Conservation (phyloP, 2,888 invertebrate genomes). For the Artemia sinica region DNA sequence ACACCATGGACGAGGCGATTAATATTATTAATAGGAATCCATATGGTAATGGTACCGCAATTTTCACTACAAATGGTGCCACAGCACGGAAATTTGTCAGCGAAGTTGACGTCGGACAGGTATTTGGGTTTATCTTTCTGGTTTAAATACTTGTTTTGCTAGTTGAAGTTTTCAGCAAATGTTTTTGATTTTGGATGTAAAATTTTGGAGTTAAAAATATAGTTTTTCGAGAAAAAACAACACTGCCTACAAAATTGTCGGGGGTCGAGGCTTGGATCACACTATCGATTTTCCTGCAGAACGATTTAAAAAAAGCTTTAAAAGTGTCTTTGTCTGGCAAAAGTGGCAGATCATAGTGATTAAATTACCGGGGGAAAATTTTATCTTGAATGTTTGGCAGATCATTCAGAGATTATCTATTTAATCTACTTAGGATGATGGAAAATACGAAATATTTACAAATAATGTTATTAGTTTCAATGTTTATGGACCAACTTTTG, state of each 20-base stretch:
- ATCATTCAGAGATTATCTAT: too few relatives aligned
- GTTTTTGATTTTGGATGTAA: neutral
- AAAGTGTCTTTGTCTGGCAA: too few relatives aligned
- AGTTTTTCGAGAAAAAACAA: neutral
- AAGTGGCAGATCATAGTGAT: too few relatives aligned
- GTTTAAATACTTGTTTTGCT: conserved; percentile 11
- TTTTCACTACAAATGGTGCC: conserved; percentile 94
- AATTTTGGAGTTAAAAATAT: conserved; percentile 14
- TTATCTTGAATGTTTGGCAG: too few relatives aligned
- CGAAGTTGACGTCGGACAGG: conserved; percentile 86
- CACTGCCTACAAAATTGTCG: neutral
- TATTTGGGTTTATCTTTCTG: conserved; percentile 25
- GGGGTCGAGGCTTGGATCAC: too few relatives aligned
- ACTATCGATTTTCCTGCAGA: too few relatives aligned
- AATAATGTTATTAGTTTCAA: too few relatives aligned
- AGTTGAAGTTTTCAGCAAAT: neutral
- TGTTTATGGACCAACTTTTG: too few relatives aligned
- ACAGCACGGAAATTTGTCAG: conserved; percentile 80
- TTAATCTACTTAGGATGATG: too few relatives aligned
- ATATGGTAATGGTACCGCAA: conserved; percentile 95
- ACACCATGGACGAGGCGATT: conserved; percentile 85
- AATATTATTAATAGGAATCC: conserved; percentile 76
- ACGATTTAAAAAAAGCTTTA: too few relatives aligned
- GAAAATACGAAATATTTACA: too few relatives aligned
- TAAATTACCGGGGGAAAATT: too few relatives aligned